Evolutionary conservation across 2,888 invertebrate genomes (phyloP), one percentile per base, ranked within the genome.

Genomic region (Monoplex corrugatus): DNA sequence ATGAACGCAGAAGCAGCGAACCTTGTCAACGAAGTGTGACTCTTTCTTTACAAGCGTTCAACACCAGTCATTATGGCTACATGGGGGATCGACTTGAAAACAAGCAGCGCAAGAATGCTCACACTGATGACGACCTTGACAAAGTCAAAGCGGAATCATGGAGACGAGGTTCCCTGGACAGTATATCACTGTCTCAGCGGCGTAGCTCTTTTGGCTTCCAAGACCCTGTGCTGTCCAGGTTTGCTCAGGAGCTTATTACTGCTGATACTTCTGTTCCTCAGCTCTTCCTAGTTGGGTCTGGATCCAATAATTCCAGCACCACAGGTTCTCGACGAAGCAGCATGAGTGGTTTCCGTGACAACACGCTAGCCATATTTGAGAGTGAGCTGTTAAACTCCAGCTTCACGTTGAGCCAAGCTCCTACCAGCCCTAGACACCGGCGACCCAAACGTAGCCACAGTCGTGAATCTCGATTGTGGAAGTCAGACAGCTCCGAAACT

Each of bases 221-320:
- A 86, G 95, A 95, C 90, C 93, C 94, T 1, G 92, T 94, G 5
- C 91, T 95, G n/a, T 95, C 92, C 23, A 91, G 93, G 84, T 95
- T 95, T 93, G 95, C 95, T 19, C 94, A 95, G 89, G 94, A 95
- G 90, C 91, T 95, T 78, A 94, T 94, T 93, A 94, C 93, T 72
- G 93, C 93, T 1, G 93, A 95, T 88, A 93, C 94, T 8, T 93
- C 93, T 32, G 92, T 93, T 43, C 95, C 94, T 10, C 92, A 93
- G 75, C 89, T 95, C 32, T 85, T 93, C 19, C 90, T 93, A 19
- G 91, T 92, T 35, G 91, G 92, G 28, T 93, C 93, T 28, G 91
- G 89, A 75, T 89, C 92, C 43, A 93, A 93, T 82, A 90, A 92
- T 0, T 93, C 94, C 87, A 93, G 94, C 13, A 92, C 93, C 78